Evolutionary conservation across 2,888 invertebrate genomes (phyloP), one percentile per base, ranked within the genome.

Genomic region (Orthosia cruda): DNA sequence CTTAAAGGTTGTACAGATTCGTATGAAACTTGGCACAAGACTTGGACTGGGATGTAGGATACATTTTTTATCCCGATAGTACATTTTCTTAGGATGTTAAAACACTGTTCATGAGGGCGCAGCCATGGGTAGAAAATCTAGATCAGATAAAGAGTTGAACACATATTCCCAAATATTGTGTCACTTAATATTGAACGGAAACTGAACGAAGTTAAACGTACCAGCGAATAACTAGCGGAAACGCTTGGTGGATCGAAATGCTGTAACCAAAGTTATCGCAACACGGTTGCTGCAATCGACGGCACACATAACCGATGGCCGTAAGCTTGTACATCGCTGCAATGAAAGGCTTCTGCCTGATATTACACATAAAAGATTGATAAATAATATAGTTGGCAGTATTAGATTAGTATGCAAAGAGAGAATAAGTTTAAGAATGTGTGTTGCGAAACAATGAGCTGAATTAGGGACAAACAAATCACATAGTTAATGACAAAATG

Each of bases 181-280:
- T n/a, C 58, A 23, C 26, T 72, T 54, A 11, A 61, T 68, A 62
- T 58, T 76, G 40, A 80, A 80, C 78, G 73, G 81, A 77, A 71
- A 81, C 61, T 54, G 50, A 71, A 61, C 69, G 40, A 20, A 71
- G 70, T 57, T 76, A 75, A 77, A 77, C 40, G 55, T 73, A 62
- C 47, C 20, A n/a, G 62, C 74, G 71, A 82, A 83, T 64, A 66
- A 71, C 65, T 89, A 91, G 87, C 86, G 82, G 82, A 88, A 88
- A 85, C 79, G 61, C 63, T 77, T 50, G 76, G 77, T 80, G 80
- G 77, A 86, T 86, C 74, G 86, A 88, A 78, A 87, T 91, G 91
- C 90, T 84, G 92, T 92, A 92, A 93, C 89, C 83, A 72, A 74
- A 77, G 79, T 86, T 91, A 90, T 89, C 89, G 92, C 92, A 91